Evolutionary conservation across 2,797 vertebrate species (phyloP).

Genomic region (Cirrhinus mrigala): DNA sequence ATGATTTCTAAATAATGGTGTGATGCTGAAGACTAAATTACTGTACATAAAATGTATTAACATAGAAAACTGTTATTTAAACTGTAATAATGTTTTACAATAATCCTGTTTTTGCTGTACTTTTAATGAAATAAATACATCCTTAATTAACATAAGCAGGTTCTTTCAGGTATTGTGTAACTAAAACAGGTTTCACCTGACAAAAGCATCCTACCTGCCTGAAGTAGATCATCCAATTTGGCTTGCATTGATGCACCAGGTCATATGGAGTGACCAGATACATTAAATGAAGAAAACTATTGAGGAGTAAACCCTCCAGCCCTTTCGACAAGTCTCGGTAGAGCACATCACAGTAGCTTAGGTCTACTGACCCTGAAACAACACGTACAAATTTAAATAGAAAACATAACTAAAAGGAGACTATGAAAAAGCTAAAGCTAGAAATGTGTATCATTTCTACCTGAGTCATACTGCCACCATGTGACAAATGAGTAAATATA

Average conservation of each 20-base stretch:
- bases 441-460: not conserved
- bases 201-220: conserved; percentile 81
- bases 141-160: not conserved
- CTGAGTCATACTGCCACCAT: not conserved
- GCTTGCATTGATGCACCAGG: conserved; percentile 81
- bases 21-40: no score
- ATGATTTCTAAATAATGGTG: no score
- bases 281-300: conserved; percentile 89
- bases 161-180: not conserved
- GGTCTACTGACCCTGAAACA: conserved; percentile 87
- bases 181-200: not conserved
- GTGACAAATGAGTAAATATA: not conserved
- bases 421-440: not conserved
- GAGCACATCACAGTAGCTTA: conserved; percentile 83
- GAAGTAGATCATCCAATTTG: conserved; percentile 93
- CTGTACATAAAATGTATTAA: not conserved
- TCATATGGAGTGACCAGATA: conserved; percentile 94
- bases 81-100: not conserved
- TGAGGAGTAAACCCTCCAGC: conserved; percentile 89
- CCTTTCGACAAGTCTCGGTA: conserved; percentile 89
- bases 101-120: no score
- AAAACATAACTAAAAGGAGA: conserved; percentile 1
- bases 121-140: not conserved
- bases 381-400: conserved; percentile 15
- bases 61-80: no score